Conservation (phyloP, 2,113 vertebrate genomes). For the Pituophis catenifer region DNA sequence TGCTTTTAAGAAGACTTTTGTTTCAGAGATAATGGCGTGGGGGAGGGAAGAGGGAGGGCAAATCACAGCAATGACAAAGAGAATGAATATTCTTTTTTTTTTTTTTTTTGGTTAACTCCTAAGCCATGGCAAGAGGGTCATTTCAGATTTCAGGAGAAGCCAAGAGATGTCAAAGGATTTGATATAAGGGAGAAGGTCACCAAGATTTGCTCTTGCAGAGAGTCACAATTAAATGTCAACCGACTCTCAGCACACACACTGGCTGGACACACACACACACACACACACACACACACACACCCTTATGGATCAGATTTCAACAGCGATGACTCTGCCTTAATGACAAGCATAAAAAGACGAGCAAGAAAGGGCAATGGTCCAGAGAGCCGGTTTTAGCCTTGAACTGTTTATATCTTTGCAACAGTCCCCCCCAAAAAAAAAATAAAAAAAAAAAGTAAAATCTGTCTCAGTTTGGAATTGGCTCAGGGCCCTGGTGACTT, state of each 20-base stretch:
- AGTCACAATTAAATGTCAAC: neutral
- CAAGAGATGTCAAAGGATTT: neutral
- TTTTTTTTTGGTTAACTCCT: neutral
- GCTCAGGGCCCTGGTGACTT: neutral
- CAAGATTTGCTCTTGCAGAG: neutral
- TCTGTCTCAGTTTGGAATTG: neutral
- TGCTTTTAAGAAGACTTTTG: slow-evolving; percentile 44
- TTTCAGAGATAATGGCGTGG: slow-evolving; percentile 21
- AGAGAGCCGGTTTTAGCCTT: neutral
- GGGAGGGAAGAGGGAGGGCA: neutral
- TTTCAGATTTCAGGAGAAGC: neutral
- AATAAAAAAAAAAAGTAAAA: neutral
- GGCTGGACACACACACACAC: neutral
- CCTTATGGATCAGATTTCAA: neutral
- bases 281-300: neutral
- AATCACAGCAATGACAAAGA: neutral
- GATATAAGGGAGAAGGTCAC: neutral
- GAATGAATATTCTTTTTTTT: neutral
- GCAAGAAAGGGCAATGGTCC: neutral
- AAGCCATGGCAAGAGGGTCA: neutral
- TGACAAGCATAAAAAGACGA: neutral
- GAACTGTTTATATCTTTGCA: neutral
- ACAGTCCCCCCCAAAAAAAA: neutral
- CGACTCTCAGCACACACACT: neutral
- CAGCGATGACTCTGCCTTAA: neutral